These are phyloP conservation scores for Steinernema hermaphroditum DNA, from an alignment of 2,888 invertebrate genomes.

Conservation along the genomic window DNA sequence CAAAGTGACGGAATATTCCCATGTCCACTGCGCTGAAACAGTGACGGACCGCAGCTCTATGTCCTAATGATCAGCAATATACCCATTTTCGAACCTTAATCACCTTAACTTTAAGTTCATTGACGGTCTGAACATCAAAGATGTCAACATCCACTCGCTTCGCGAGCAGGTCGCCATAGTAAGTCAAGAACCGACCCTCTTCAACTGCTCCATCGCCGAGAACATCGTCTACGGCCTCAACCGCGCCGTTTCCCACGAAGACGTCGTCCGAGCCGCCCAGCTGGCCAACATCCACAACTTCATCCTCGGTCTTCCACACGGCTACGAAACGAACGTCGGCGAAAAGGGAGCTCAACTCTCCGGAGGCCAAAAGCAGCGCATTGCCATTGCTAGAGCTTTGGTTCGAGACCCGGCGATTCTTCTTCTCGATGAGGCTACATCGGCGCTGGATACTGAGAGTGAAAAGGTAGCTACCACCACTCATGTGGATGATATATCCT, in stretches of 20 bases:
- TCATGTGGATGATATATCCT: not conserved
- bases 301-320: conserved; percentile 67
- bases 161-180: conserved; percentile 72
- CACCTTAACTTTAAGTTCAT: conserved; percentile 8
- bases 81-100: too few relatives aligned
- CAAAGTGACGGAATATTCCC: too few relatives aligned
- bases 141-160: conserved; percentile 75
- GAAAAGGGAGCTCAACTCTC: conserved; percentile 68
- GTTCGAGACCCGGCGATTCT: conserved; percentile 44
- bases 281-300: conserved; percentile 70
- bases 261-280: conserved; percentile 67
- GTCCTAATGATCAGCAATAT: too few relatives aligned
- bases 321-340: conserved; percentile 67
- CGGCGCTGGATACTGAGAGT: conserved; percentile 48
- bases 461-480: conserved; percentile 38
- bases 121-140: conserved; percentile 72
- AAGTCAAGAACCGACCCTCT: conserved; percentile 50
- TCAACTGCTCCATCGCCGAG: conserved; percentile 70
- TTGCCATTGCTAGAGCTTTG: conserved; percentile 59
- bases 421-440: conserved; percentile 50
- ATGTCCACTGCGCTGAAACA: too few relatives aligned
- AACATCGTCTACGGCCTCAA: conserved; percentile 84
- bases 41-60: too few relatives aligned
- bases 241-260: conserved; percentile 52
- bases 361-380: conserved; percentile 68